Evolutionary conservation across 53 echinoderm and acorn worm species (phyloP).

Genomic region (Mesocentrotus franciscanus): DNA sequence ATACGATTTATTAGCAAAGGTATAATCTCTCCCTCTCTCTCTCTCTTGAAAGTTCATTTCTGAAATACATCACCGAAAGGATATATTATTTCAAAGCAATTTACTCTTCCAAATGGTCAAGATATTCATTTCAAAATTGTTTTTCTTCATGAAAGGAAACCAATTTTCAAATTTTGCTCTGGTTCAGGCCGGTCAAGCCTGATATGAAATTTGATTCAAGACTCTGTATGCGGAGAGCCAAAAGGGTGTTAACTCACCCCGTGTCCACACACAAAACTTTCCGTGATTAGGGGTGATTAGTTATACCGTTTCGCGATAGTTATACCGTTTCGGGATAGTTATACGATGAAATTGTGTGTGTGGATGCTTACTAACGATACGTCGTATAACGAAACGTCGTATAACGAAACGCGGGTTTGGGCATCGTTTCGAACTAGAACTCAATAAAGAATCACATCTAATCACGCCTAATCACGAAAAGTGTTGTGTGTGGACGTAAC

Average conservation of each 20-base stretch:
- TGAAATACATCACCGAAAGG: background rate
- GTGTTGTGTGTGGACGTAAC: no score
- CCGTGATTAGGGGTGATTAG: no score
- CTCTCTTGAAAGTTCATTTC: background rate
- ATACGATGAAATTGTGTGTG: no score
- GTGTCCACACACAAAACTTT: no score
- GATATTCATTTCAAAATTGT: slow-evolving; percentile 24
- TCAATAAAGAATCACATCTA: no score
- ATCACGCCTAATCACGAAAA: no score
- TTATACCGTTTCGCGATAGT: no score
- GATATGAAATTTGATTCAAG: slow-evolving; percentile 1
- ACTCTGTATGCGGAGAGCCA: background rate
- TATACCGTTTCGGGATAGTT: no score
- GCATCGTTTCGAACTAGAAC: no score
- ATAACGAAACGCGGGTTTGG: no score
- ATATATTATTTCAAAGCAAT: background rate
- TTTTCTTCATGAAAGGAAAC: background rate
- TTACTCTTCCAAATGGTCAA: background rate
- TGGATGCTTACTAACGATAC: no score
- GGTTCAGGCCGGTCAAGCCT: background rate
- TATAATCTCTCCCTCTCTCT: background rate
- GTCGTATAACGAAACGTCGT: no score
- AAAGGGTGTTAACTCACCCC: background rate
- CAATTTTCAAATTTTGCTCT: background rate
- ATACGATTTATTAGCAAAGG: background rate